phyloP scores from a whole-genome alignment of 2,888 invertebrate genomes.

The Schrankia costaestrigalis region DNA sequence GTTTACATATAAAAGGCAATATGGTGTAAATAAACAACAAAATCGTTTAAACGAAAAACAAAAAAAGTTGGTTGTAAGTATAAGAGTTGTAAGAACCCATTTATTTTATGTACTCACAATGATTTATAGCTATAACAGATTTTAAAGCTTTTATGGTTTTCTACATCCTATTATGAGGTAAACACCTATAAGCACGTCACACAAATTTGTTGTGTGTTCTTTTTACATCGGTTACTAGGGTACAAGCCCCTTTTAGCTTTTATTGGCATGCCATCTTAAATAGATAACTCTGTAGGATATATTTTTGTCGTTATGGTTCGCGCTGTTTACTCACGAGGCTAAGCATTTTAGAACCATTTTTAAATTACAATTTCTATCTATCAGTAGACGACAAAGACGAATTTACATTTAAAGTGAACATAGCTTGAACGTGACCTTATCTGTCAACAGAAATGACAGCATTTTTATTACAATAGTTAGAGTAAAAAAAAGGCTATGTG shows the following conservation, averaged over 20 bases:
- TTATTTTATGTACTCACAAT: too few relatives aligned
- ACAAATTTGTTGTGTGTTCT: not conserved
- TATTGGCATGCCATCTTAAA: too few relatives aligned
- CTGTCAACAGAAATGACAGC: slow-evolving; percentile 19
- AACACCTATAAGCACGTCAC: too few relatives aligned
- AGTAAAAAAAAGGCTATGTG: slow-evolving; percentile 13
- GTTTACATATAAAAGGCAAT: slow-evolving; percentile 13
- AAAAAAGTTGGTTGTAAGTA: too few relatives aligned
- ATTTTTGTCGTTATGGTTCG: too few relatives aligned
- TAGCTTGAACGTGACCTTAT: slow-evolving; percentile 15
- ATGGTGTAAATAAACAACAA: slow-evolving; percentile 26
- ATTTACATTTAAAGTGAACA: slow-evolving; percentile 22
- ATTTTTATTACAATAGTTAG: slow-evolving; percentile 16
- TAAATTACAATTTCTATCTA: not conserved
- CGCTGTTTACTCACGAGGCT: too few relatives aligned
- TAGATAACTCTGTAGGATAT: too few relatives aligned
- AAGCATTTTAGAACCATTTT: not conserved
- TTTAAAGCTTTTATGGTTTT: too few relatives aligned
- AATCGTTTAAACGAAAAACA: slow-evolving; percentile 19
- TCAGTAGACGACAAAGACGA: slow-evolving; percentile 13
- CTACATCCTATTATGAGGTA: too few relatives aligned
- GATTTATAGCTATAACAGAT: too few relatives aligned
- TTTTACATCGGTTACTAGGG: not conserved
- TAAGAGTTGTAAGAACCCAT: slow-evolving; percentile 9
- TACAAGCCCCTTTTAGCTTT: too few relatives aligned